These are phyloP conservation scores for Calcarius ornatus DNA, from an alignment of 2,113 vertebrate genomes.

Conservation along the genomic window DNA sequence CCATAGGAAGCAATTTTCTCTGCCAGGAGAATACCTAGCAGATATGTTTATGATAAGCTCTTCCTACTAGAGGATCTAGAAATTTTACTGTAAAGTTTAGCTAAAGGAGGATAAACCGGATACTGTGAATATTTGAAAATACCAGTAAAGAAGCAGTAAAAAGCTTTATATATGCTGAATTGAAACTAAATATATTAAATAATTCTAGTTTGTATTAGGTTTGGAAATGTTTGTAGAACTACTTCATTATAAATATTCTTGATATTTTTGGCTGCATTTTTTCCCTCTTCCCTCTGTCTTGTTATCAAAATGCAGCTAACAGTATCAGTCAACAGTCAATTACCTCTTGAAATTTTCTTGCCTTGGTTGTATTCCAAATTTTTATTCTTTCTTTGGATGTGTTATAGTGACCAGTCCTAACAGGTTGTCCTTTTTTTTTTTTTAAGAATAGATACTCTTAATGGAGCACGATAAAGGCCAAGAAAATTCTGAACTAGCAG, in stretches of 20 bases:
- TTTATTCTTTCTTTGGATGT: not conserved
- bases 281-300: not conserved
- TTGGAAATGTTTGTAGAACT: not conserved
- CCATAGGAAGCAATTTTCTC: not conserved
- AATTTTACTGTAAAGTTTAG: not conserved
- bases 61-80: not conserved
- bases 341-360: not conserved
- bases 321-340: not conserved
- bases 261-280: not conserved
- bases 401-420: not conserved
- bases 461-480: not conserved
- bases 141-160: not conserved
- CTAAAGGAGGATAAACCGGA: not conserved
- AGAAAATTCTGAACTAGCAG: not conserved
- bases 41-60: not conserved
- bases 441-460: not conserved
- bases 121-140: not conserved
- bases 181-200: not conserved
- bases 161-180: not conserved
- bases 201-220: not conserved
- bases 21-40: not conserved
- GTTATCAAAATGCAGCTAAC: not conserved
- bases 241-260: not conserved
- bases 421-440: not conserved
- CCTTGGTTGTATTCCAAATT: not conserved